phyloP scores from a whole-genome alignment of 2,113 vertebrate genomes.

The Chloropsis cyanopogon region DNA sequence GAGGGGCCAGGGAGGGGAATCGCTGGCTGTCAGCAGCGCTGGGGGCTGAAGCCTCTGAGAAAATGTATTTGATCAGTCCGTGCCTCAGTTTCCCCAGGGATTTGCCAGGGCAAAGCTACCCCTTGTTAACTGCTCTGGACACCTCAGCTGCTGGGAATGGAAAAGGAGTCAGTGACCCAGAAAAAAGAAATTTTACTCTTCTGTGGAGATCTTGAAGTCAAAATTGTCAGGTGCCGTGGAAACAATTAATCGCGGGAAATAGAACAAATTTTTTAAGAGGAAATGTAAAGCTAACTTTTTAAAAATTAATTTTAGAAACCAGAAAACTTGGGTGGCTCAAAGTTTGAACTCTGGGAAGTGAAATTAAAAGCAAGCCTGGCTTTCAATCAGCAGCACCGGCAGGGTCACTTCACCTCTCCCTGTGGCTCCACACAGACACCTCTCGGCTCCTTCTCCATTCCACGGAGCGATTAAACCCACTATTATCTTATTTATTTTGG shows the following conservation, averaged over 20 bases:
- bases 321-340: background rate
- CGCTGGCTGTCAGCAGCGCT: background rate
- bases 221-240: accelerated
- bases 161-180: background rate
- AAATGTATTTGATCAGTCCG: background rate
- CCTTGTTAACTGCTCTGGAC: background rate
- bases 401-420: constrained; percentile 5
- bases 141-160: background rate
- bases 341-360: background rate
- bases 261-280: background rate
- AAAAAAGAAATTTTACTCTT: background rate
- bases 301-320: background rate
- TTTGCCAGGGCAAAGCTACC: background rate
- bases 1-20: background rate
- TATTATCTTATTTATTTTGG: constrained; percentile 74
- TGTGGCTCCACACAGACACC: background rate
- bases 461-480: constrained; percentile 30
- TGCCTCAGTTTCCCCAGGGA: background rate
- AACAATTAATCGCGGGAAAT: background rate
- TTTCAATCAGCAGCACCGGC: background rate
- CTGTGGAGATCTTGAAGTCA: background rate
- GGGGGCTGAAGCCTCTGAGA: background rate
- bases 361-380: background rate
- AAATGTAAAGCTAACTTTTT: background rate
- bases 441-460: constrained; percentile 19